Conservation (phyloP, 2,113 vertebrate genomes). For the Larimichthys polyactis region DNA sequence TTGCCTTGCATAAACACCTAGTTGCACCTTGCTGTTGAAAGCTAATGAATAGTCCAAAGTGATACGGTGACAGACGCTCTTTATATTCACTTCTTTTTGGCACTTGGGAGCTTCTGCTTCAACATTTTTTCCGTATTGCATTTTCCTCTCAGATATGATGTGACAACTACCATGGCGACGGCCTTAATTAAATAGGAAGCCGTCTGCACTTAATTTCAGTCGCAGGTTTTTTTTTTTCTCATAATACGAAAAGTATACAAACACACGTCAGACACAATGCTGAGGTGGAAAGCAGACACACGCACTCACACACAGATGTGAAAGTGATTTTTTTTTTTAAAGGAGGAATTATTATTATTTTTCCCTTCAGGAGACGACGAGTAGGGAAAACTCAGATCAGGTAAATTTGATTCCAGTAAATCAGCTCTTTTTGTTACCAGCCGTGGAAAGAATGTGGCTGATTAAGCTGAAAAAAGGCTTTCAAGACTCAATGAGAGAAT, state of each 20-base stretch:
- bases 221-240: conserved; percentile 3
- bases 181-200: conserved; percentile 46
- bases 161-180: conserved; percentile 33
- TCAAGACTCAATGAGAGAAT: conserved; percentile 14
- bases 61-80: conserved; percentile 16
- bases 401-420: conserved; percentile 75
- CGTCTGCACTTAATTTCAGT: conserved; percentile 22
- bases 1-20: background rate
- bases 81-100: background rate
- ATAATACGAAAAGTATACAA: conserved; percentile 36
- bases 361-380: conserved; percentile 30
- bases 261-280: conserved; percentile 36
- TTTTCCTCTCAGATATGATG: conserved; percentile 32
- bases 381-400: conserved; percentile 72
- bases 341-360: conserved; percentile 36
- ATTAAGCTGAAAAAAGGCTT: conserved; percentile 50
- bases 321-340: conserved; percentile 48
- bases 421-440: conserved; percentile 67
- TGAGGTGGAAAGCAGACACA: conserved; percentile 63
- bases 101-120: background rate
- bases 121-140: conserved; percentile 7
- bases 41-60: background rate
- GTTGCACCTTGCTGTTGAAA: background rate
- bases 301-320: conserved; percentile 69
- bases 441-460: conserved; percentile 78